These are phyloP conservation scores for Thripadectes ignobilis DNA, from an alignment of 2,797 vertebrate genomes.

Conservation along the genomic window DNA sequence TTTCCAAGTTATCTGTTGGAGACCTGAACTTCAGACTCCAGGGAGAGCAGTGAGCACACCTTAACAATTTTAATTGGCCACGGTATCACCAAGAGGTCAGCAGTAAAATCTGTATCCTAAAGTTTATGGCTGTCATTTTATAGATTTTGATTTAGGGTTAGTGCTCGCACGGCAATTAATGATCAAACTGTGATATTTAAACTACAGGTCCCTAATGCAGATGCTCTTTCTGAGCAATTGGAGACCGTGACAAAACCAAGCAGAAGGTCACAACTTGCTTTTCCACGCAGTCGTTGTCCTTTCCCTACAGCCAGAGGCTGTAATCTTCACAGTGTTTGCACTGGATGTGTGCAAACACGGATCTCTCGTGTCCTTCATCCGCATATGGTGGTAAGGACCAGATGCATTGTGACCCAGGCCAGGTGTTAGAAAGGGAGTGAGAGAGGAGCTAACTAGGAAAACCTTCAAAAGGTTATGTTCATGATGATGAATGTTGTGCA, in stretches of 20 bases:
- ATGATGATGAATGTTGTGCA: constrained; percentile 3
- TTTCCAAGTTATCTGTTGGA: background rate
- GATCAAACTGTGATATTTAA: constrained; percentile 45
- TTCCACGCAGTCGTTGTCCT: rapidly evolving
- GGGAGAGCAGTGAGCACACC: background rate
- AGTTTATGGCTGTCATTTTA: constrained; percentile 29
- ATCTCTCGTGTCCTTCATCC: background rate
- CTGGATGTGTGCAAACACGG: background rate
- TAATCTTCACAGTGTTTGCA: background rate
- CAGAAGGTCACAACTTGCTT: constrained; percentile 3
- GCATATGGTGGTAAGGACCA: background rate
- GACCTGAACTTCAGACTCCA: background rate
- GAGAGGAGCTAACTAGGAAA: background rate
- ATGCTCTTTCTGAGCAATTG: background rate
- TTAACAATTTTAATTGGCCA: constrained; percentile 27
- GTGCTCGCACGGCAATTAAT: background rate
- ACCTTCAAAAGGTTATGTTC: constrained; percentile 34
- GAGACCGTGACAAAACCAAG: background rate
- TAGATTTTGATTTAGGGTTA: constrained; percentile 41
- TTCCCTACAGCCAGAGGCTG: background rate
- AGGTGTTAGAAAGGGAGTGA: background rate
- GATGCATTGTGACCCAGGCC: background rate
- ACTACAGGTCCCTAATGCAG: background rate
- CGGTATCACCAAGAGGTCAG: background rate
- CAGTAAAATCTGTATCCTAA: background rate